These are phyloP conservation scores for Eudasyphora cyanicolor DNA, from an alignment of 2,888 invertebrate species.

Conservation along the genomic window DNA sequence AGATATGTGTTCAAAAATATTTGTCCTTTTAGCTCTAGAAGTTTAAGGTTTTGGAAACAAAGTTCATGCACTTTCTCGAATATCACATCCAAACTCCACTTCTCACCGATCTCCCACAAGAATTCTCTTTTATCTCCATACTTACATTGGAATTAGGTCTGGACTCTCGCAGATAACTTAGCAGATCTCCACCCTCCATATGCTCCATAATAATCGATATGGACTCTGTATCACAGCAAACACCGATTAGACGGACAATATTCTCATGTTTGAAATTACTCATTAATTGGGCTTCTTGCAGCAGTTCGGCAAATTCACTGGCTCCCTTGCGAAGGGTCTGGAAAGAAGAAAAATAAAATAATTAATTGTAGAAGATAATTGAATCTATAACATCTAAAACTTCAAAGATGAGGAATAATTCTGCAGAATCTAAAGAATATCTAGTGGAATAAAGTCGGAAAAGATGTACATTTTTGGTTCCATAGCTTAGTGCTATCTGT, in stretches of 20 bases:
- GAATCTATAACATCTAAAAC: too few relatives aligned
- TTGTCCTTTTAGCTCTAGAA: too few relatives aligned
- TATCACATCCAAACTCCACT: neutral
- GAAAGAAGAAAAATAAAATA: constrained; percentile 58
- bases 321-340: constrained; percentile 95
- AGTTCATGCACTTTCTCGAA: too few relatives aligned
- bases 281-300: constrained; percentile 98
- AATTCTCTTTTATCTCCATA: neutral
- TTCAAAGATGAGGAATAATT: too few relatives aligned
- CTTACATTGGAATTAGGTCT: constrained; percentile 85
- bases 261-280: constrained; percentile 98
- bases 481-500: too few relatives aligned
- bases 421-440: too few relatives aligned
- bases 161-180: constrained; percentile 92
- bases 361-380: neutral
- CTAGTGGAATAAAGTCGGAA: too few relatives aligned
- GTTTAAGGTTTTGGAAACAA: too few relatives aligned
- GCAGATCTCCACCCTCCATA: constrained; percentile 98
- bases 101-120: neutral
- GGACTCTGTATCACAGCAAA: constrained; percentile 96
- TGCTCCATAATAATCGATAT: constrained; percentile 97
- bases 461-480: too few relatives aligned
- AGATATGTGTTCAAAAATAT: too few relatives aligned
- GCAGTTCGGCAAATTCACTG: constrained; percentile 92
- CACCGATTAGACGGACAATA: constrained; percentile 94